Base-by-base conservation (phyloP, 92 coral and sea anemone species). In the Epizoanthus scotinus region DNA sequence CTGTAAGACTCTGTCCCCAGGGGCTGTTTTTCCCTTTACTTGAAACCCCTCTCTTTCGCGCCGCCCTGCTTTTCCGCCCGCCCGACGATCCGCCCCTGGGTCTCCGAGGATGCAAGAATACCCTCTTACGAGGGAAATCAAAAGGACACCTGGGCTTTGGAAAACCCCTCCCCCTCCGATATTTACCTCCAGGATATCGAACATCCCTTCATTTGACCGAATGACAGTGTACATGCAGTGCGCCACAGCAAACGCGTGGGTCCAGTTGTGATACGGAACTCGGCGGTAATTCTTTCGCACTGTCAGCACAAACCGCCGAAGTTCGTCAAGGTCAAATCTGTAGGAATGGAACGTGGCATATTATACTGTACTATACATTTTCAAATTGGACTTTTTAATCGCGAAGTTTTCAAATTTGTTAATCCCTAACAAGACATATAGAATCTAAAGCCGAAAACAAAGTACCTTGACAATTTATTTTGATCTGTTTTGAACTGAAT, bases 181-280 rank as follows among this genome's bases (percentile, higher is more conserved):
- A 73, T 73, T 60, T 67, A 92, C 97, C 97, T 92, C 97, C 2
- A 92, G 94, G 17, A 92, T 93, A n/a, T 93, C 86, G 78, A 92
- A 92, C 67, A 86, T 88, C 63, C 89, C 85, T 22, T 92, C 88
- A 49, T 91, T 93, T 53, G 97, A 90, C n/a, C 97, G 90, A 60
- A 92, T 93, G 31, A 95, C 97, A 31, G 94, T 91, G 68, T 89
- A 95, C 99, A 95, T 95, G 88, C 98, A 93, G 71, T 95, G 99
- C 3, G 99, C 99, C 9, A 95, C 99, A 20, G 99, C 97, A 72
- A 95, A 95, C 2, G 99, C 99, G 79, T 95, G 99, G 0, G 98
- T 95, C 99, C 99, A 95, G 85, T 95, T 95, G 77, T 95, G 99
- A 78, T 95, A 95, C 0, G 99, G 99, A 56, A 95, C 99, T 27